Base-by-base conservation (phyloP, 2,113 vertebrate genomes). In the Melanotaenia duboulayi region DNA sequence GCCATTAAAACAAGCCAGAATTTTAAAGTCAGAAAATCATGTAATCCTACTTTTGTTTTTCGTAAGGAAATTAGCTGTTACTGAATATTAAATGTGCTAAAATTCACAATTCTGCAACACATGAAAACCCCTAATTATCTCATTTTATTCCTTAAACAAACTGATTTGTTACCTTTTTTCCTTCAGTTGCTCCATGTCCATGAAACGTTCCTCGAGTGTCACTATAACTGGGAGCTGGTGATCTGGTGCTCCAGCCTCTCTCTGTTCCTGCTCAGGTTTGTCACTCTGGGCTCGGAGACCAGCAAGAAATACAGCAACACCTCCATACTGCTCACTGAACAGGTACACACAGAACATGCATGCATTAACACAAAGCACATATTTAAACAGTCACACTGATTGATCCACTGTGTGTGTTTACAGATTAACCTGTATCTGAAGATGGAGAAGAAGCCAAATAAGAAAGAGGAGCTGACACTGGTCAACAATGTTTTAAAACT, bases 281-380 rank as follows among this genome's bases (percentile, higher is more conserved):
- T 99, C 91, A 99, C 97, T 3, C 95, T 99, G 93, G 97, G 98
- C 74, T 98, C 97, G 1, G 97, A 99, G 92, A 99, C 98, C 81
- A 99, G 96, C 94, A 99, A 97, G 92, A 99, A 99, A 87, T 99
- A 99, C 90, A 99, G 98, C 94, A 99, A 99, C 96, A 99, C 97
- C 91, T 99, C 97, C 93, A 98, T 99, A 79, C 93, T 98, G 91
- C 96, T 99, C 86, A 99, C 98, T 8, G 97, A 99, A 80, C 98
- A 99, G 97, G 97, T 98, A 65, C 12, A 49, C 2, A 28, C 40
- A 56, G 59, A 44, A 39, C 55, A 32, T 28, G 0, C 11, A 56
- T 2, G 20, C 49, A 55, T 0, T 0, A 11, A 17, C 20, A 25
- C 32, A 22, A 48, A 32, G 14, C 35, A 1, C 5, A 2, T 11